A percentile compares a stretch with the other conserved stretches of the same genome.
phyloP scores from a whole-genome alignment of 2,113 vertebrate species.

The Pluvianellus socialis region DNA sequence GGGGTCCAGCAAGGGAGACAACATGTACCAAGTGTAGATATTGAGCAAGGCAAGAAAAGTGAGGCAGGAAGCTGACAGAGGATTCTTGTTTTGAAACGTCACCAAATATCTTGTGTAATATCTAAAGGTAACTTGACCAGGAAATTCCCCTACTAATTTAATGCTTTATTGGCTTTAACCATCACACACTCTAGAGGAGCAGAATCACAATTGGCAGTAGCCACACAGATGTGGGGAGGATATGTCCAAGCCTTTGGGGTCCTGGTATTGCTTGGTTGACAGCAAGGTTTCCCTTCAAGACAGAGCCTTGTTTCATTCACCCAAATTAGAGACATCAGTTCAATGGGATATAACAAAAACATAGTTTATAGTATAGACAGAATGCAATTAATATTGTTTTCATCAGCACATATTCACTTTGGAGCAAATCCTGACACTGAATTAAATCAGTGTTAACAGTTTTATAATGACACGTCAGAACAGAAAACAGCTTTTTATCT shows the following conservation, averaged over 20 bases:
- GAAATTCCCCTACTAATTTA: background rate
- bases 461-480: background rate
- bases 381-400: background rate
- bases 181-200: background rate
- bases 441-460: background rate
- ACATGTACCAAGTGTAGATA: background rate
- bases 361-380: background rate
- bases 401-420: background rate
- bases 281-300: background rate
- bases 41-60: background rate
- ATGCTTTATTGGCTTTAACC: background rate
- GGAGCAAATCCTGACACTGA: background rate
- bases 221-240: background rate
- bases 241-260: background rate
- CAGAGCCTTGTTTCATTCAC: background rate
- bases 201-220: background rate
- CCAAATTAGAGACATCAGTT: background rate
- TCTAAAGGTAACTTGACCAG: background rate
- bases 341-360: background rate
- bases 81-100: background rate
- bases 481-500: background rate
- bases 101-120: background rate
- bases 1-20: background rate
- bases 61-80: background rate
- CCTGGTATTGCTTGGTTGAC: background rate